Evolutionary conservation across 2,888 invertebrate species (phyloP).

Genomic region (Clunio marinus): DNA sequence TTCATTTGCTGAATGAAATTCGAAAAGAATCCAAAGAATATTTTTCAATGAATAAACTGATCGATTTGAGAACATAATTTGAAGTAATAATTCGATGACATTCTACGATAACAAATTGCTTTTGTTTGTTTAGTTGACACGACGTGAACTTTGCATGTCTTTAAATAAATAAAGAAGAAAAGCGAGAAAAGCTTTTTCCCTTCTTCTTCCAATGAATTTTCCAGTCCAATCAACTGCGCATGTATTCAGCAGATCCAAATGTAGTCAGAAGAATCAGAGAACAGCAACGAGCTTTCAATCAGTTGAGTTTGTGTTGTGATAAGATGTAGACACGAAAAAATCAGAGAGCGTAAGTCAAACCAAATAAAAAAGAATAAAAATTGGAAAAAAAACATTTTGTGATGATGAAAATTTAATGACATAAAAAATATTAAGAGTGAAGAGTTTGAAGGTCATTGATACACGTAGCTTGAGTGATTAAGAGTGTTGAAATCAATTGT

Average conservation of each 20-base stretch:
- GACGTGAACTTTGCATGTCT: neutral
- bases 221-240: constrained; percentile 22
- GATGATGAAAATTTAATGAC: neutral
- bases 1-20: too few species aligned
- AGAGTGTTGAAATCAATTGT: neutral
- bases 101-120: constrained; percentile 29
- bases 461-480: neutral
- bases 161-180: too few species aligned
- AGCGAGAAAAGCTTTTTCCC: too few species aligned
- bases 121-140: constrained; percentile 13
- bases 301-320: constrained; percentile 28
- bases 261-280: constrained; percentile 18
- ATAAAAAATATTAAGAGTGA: neutral
- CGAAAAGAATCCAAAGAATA: too few species aligned
- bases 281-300: constrained; percentile 10
- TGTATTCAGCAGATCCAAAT: constrained; percentile 30
- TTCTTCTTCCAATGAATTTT: neutral
- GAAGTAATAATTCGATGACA: constrained; percentile 22
- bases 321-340: constrained; percentile 29
- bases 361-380: neutral
- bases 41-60: constrained; percentile 3
- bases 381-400: neutral
- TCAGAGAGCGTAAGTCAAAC: neutral
- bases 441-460: constrained; percentile 7
- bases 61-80: constrained; percentile 23